phyloP scores from a whole-genome alignment of 2,797 vertebrate species.

The Sardinella longiceps region DNA sequence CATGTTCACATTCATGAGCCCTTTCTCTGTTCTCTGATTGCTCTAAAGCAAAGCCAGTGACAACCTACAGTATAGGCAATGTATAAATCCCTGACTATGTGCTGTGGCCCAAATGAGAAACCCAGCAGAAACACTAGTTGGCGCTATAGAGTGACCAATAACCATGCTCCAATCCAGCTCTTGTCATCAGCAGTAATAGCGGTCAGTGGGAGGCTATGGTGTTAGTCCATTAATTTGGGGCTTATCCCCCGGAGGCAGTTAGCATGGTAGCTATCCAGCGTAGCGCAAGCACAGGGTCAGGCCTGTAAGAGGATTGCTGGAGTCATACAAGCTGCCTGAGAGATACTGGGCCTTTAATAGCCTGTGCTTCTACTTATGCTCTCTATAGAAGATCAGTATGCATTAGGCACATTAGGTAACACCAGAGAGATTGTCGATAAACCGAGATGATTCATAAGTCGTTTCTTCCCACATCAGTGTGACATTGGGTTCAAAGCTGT shows the following conservation, averaged over 20 bases:
- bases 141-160: no score
- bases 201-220: background rate
- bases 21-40: no score
- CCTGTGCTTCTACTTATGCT: background rate
- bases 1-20: no score
- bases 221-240: background rate
- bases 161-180: background rate
- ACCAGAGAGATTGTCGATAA: no score
- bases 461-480: no score
- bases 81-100: no score
- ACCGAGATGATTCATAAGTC: no score
- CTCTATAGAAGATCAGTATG: background rate
- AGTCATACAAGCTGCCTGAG: slow-evolving; percentile 41
- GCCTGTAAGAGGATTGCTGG: slow-evolving; percentile 60
- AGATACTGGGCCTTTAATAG: background rate
- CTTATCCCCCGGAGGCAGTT: background rate
- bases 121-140: no score
- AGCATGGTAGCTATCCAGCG: background rate
- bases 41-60: no score
- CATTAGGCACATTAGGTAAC: background rate
- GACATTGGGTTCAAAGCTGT: no score
- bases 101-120: no score
- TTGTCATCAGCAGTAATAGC: background rate
- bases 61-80: no score
- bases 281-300: background rate